Evolutionary conservation across 2,888 invertebrate species (phyloP), one percentile per base, ranked within the genome.

Genomic region (Meiosimyza decipiens): DNA sequence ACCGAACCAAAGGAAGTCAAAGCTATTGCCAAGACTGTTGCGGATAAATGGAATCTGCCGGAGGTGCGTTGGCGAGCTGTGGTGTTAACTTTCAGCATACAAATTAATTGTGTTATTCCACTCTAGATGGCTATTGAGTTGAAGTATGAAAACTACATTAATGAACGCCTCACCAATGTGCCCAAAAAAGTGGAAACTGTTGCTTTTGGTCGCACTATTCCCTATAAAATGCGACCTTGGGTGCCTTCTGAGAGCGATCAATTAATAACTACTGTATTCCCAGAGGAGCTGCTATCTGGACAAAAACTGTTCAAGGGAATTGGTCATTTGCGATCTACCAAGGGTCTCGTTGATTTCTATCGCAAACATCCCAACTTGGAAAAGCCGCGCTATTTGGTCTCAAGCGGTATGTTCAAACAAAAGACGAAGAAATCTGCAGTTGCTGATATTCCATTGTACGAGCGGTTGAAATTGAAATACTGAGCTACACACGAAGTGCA

Each of bases 301-400:
- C 80, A 85, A 65, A 82, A 82, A 73, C 79, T 87, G 12, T 87
- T 87, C 68, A 84, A 85, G 47, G 87, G 87, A 67, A 87, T 87
- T 16, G 80, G 82, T 0, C 87, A 87, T 77, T 79, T 87, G 62
- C 82, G 85, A 47, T 84, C 87, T 28, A 85, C 85, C 0, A 82
- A 82, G 47, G 82, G 82, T 1, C 73, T 87, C 0, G 78, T 84
- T 7, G 83, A 85, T 3, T 82, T 85, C 75, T 86, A 85, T 72
- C 76, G 81, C 49, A 77, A 79, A 16, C 81, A 83, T 72, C 83
- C 84, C 4, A 71, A 78, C 40, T 65, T 87, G 16, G 74, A 80
- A 13, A 80, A 81, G 5, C 87, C 87, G 1, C 72, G 74, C 51
- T 87, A 85, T 72, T 77, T 87, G 18, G 74, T 82, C 0, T 76